phyloP scores from a whole-genome alignment of 1,140 invertebrate genomes.

The Cydia amplana region DNA sequence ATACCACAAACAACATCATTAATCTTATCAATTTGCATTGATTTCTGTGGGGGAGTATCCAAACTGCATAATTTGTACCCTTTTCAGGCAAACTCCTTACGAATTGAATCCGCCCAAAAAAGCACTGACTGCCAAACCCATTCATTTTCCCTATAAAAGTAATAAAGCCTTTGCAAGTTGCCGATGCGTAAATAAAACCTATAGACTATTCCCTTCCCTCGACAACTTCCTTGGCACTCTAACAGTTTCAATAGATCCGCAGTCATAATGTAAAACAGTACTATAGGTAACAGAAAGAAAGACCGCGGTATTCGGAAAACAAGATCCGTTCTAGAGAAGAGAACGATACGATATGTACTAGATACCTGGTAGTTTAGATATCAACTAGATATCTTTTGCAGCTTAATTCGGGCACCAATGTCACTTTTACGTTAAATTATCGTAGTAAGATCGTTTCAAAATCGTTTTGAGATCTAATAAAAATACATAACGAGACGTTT shows the following conservation, averaged over 20 bases:
- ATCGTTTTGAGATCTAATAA: too few relatives aligned
- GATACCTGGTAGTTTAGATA: too few relatives aligned
- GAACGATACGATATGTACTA: too few relatives aligned
- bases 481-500: too few relatives aligned
- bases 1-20: conserved; percentile 10
- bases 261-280: conserved; percentile 3
- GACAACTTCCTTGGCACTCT: conserved; percentile 30
- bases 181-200: conserved; percentile 33
- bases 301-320: too few relatives aligned
- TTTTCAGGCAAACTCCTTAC: conserved; percentile 14
- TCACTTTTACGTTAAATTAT: too few relatives aligned
- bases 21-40: background rate
- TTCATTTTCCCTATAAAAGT: conserved; percentile 32
- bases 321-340: too few relatives aligned
- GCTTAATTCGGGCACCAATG: too few relatives aligned
- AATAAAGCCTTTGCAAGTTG: conserved; percentile 31
- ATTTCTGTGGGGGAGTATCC: background rate
- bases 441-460: too few relatives aligned
- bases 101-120: conserved; percentile 24
- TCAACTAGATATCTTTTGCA: too few relatives aligned
- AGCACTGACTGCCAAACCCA: conserved; percentile 22
- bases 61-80: conserved; percentile 25
- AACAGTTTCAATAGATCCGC: conserved; percentile 22
- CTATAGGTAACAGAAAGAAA: background rate
- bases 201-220: conserved; percentile 27